Evolutionary conservation across 2,797 vertebrate genomes (phyloP).

Genomic region (Poliocrania exsul): DNA sequence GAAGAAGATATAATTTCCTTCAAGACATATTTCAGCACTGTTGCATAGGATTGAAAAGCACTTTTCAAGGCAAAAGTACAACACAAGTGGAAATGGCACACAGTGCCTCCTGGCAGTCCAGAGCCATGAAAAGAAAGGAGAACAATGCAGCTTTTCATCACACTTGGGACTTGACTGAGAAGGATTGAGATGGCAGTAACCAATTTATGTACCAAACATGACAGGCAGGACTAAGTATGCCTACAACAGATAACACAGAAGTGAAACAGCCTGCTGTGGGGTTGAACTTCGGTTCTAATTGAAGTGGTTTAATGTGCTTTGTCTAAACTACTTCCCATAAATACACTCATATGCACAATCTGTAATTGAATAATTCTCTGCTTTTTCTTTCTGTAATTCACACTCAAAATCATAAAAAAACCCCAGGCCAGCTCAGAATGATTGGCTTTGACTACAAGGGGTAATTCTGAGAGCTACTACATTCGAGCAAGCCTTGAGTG

Average conservation of each 20-base stretch:
- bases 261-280: background rate
- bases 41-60: background rate
- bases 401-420: background rate
- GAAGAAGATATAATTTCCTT: background rate
- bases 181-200: background rate
- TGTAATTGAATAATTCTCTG: background rate
- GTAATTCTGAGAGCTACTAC: background rate
- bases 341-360: background rate
- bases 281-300: background rate
- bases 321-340: background rate
- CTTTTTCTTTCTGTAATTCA: background rate
- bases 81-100: background rate
- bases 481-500: background rate
- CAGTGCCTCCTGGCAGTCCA: background rate
- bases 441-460: constrained; percentile 40
- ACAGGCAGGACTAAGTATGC: background rate
- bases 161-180: background rate
- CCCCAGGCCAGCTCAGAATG: background rate
- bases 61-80: background rate
- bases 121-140: background rate
- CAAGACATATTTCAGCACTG: background rate
- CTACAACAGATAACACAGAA: background rate
- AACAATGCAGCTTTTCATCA: background rate
- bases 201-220: background rate
- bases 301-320: background rate